Conservation (phyloP, 2,888 invertebrate genomes). For the Pasiphila rectangulata region DNA sequence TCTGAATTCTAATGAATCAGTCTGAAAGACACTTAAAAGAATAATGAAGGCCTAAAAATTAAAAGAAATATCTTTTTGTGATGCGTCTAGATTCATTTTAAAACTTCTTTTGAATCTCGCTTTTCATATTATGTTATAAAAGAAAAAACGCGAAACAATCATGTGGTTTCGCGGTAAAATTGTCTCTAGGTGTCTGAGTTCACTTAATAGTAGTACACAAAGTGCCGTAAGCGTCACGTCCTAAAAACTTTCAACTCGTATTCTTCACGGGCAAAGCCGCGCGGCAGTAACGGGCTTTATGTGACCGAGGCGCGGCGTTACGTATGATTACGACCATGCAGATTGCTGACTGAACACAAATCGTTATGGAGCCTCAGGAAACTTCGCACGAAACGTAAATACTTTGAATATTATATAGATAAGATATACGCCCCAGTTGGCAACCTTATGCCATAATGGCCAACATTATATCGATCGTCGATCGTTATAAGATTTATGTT, state of each 20-base stretch:
- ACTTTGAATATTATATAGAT: constrained; percentile 1
- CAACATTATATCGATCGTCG: background rate
- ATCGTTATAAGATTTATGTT: too few species aligned
- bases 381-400: constrained; percentile 5
- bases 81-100: too few species aligned
- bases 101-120: constrained; percentile 2
- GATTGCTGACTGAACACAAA: constrained; percentile 17
- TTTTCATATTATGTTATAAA: constrained; percentile 5
- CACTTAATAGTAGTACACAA: constrained; percentile 42
- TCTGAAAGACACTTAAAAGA: too few species aligned
- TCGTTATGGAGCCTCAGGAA: constrained; percentile 5
- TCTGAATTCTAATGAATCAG: too few species aligned
- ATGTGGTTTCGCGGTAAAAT: constrained; percentile 5
- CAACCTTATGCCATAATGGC: background rate
- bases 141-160: constrained; percentile 3
- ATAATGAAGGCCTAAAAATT: too few species aligned
- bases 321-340: constrained; percentile 37
- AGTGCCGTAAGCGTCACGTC: constrained; percentile 61
- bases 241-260: constrained; percentile 55
- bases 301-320: constrained; percentile 30
- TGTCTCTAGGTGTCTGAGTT: constrained; percentile 32
- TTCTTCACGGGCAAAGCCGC: constrained; percentile 36
- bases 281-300: constrained; percentile 35
- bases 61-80: too few species aligned
- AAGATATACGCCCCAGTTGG: background rate